Percentiles rank a stretch among this genome's conserved stretches.
Conservation (phyloP, 2,888 invertebrate genomes). For the Melanostoma mellinum region DNA sequence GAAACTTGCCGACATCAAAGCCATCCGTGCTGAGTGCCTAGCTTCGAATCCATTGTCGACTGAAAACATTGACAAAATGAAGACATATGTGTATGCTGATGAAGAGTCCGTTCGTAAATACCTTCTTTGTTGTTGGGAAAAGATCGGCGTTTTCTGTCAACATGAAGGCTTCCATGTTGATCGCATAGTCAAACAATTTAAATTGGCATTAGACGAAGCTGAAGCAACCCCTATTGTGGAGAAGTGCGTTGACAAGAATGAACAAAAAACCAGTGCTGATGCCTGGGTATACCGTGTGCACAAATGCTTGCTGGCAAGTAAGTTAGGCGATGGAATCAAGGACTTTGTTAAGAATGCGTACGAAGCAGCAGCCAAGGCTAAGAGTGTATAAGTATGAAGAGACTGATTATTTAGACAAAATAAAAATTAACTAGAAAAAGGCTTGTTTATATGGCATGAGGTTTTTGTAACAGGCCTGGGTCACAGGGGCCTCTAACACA, state of each 20-base stretch:
- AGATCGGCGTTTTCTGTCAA: conserved; percentile 78
- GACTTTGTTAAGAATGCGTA: conserved; percentile 66
- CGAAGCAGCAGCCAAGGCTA: neutral
- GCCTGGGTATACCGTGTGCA: conserved; percentile 80
- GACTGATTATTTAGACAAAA: conserved; percentile 9
- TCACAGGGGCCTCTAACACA: too few species aligned
- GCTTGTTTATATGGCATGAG: too few species aligned
- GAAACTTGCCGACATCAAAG: conserved; percentile 76
- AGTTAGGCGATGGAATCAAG: conserved; percentile 78
- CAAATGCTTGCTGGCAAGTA: conserved; percentile 79
- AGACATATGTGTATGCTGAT: conserved; percentile 77
- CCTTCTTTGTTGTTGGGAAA: conserved; percentile 77
- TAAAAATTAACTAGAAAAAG: too few species aligned
- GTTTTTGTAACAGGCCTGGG: too few species aligned
- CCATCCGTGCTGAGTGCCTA: conserved; percentile 77
- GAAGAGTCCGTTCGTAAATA: conserved; percentile 78
- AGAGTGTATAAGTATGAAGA: neutral
- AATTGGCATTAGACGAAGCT: conserved; percentile 77
- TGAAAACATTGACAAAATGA: conserved; percentile 76
- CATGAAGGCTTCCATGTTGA: conserved; percentile 78
- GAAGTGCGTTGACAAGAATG: conserved; percentile 78
- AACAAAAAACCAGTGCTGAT: conserved; percentile 77
- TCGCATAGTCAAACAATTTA: conserved; percentile 79
- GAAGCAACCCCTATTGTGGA: conserved; percentile 78
- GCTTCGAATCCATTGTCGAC: conserved; percentile 75